phyloP scores from a whole-genome alignment of 2,888 invertebrate species.

The Carcina quercana region DNA sequence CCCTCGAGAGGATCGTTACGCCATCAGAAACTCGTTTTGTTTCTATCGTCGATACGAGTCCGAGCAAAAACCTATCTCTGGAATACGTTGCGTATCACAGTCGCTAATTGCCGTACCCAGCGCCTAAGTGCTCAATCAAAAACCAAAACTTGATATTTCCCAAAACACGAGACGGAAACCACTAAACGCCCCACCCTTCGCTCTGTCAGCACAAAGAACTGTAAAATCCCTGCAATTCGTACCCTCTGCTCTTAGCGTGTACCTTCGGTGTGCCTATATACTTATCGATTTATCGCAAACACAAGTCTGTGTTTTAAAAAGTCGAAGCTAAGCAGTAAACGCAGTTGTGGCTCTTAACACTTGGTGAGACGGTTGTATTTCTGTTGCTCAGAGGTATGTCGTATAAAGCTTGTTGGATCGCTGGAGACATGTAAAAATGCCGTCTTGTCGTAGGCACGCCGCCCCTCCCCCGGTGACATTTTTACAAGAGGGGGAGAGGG shows the following conservation, averaged over 20 bases:
- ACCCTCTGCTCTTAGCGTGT: conserved; percentile 51
- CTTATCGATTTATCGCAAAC: conserved; percentile 71
- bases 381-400: conserved; percentile 25
- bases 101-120: conserved; percentile 14
- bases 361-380: conserved; percentile 30
- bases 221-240: conserved; percentile 66
- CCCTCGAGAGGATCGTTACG: conserved; percentile 7
- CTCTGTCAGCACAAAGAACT: conserved; percentile 54
- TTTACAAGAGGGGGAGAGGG: conserved; percentile 47
- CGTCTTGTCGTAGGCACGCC: conserved; percentile 65
- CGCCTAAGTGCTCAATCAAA: conserved; percentile 27
- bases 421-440: conserved; percentile 59
- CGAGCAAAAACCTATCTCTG: conserved; percentile 8
- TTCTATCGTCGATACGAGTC: conserved; percentile 4
- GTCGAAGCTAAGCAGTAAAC: conserved; percentile 25
- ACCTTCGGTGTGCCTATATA: conserved; percentile 56
- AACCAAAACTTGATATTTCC: conserved; percentile 51
- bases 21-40: conserved; percentile 2
- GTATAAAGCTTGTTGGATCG: conserved; percentile 46
- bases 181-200: conserved; percentile 43
- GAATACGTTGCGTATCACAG: conserved; percentile 4
- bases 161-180: conserved; percentile 50
- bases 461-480: conserved; percentile 63
- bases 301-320: conserved; percentile 54
- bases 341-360: conserved; percentile 21